These are phyloP conservation scores for Parazoanthus darwini DNA, from an alignment of 92 coral and sea anemone genomes.

Conservation along the genomic window DNA sequence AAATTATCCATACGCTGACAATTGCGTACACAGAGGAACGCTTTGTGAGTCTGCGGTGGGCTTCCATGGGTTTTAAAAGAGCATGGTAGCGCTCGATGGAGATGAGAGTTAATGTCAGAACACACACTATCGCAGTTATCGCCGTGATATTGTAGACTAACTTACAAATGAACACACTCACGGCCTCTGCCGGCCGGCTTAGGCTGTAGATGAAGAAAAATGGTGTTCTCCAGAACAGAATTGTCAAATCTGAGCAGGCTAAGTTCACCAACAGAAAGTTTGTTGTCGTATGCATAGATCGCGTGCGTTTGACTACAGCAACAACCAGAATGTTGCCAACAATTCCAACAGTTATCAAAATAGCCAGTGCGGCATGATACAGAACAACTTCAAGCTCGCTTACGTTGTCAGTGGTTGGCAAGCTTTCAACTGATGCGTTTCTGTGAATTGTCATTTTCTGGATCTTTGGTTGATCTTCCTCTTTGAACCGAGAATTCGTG, in stretches of 20 bases:
- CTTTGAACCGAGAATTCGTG: not conserved
- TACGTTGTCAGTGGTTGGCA: not conserved
- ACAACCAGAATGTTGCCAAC: conserved; percentile 19
- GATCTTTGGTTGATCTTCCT: not conserved
- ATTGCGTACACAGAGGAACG: conserved; percentile 46
- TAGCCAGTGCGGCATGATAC: conserved; percentile 7
- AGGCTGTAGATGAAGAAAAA: conserved; percentile 38
- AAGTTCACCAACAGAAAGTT: conserved; percentile 33
- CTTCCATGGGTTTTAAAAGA: conserved; percentile 55
- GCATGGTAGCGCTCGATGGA: conserved; percentile 61
- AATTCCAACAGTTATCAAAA: conserved; percentile 21
- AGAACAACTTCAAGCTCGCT: conserved; percentile 15
- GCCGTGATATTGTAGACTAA: conserved; percentile 42
- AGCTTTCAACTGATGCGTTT: conserved; percentile 1
- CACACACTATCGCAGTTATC: conserved; percentile 36
- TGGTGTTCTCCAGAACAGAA: conserved; percentile 28
- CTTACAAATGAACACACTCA: conserved; percentile 43
- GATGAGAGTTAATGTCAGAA: conserved; percentile 45
- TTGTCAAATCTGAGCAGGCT: conserved; percentile 42
- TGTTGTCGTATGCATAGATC: conserved; percentile 32
- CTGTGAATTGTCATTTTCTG: not conserved
- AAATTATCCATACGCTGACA: conserved; percentile 29
- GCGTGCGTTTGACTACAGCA: conserved; percentile 20
- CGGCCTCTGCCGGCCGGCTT: conserved; percentile 21
- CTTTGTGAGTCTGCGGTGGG: conserved; percentile 45